Conservation (phyloP, 2,113 vertebrate species). For the Emberiza fucata region DNA sequence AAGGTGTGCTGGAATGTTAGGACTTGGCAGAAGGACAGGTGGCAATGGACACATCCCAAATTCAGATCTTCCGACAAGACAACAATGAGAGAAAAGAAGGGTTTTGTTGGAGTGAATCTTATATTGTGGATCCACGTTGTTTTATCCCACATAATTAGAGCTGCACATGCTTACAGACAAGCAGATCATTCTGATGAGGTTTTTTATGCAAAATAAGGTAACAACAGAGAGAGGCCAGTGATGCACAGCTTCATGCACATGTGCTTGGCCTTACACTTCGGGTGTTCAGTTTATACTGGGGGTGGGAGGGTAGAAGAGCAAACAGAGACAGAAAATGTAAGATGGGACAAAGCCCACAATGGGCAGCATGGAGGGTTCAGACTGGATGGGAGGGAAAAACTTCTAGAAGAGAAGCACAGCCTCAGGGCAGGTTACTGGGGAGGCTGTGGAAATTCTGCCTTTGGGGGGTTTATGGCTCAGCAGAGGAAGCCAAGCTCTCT, state of each 20-base stretch:
- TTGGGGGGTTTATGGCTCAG: background rate
- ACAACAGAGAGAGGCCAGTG: background rate
- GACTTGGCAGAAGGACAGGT: background rate
- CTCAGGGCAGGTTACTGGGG: fast-evolving
- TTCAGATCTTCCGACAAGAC: background rate
- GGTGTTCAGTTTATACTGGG: background rate
- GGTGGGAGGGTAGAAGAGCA: background rate
- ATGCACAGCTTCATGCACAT: background rate
- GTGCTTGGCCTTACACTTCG: background rate
- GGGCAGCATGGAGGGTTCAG: background rate
- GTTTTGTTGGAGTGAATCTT: background rate
- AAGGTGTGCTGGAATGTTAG: conserved; percentile 25
- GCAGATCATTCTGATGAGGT: background rate
- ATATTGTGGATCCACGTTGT: background rate
- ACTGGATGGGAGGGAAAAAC: background rate
- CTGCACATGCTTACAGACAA: background rate
- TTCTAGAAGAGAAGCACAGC: background rate
- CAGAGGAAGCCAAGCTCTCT: background rate
- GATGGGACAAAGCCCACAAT: background rate
- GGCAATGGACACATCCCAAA: background rate
- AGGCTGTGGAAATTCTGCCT: background rate
- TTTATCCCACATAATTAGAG: background rate
- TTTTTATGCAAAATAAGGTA: background rate
- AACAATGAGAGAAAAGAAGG: background rate
- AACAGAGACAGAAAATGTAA: fast-evolving